Conservation (phyloP, 2,888 invertebrate species). For the Ornithoptera priamus region DNA sequence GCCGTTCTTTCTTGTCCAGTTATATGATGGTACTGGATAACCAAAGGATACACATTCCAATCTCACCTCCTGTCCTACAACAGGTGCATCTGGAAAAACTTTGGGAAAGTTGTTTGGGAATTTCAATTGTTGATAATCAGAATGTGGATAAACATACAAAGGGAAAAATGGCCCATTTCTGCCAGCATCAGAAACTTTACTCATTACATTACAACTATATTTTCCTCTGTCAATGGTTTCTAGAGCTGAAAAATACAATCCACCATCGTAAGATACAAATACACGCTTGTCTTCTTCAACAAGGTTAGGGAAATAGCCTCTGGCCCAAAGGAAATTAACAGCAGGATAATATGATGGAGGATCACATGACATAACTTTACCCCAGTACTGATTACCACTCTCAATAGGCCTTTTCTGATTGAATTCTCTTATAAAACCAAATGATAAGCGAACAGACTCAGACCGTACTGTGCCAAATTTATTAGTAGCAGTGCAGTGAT, state of each 20-base stretch:
- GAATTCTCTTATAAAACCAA: constrained; percentile 94
- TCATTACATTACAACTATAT: constrained; percentile 95
- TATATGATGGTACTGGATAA: constrained; percentile 95
- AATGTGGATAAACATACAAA: constrained; percentile 89
- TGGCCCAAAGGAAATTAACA: constrained; percentile 94
- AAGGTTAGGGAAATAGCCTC: constrained; percentile 93
- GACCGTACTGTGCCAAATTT: constrained; percentile 93
- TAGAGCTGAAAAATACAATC: constrained; percentile 95
- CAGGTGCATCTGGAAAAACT: constrained; percentile 95
- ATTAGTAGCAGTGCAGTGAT: constrained; percentile 96
- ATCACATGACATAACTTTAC: constrained; percentile 94
- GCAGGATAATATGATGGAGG: constrained; percentile 95
- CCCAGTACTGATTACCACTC: constrained; percentile 94
- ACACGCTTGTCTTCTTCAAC: constrained; percentile 95
- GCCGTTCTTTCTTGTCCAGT: constrained; percentile 91
- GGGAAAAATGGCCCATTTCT: constrained; percentile 94
- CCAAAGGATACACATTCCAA: constrained; percentile 98
- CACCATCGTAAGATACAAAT: constrained; percentile 96
- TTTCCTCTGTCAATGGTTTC: constrained; percentile 94
- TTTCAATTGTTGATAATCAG: constrained; percentile 93
- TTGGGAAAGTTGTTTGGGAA: constrained; percentile 98
- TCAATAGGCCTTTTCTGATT: constrained; percentile 92
- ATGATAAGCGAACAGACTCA: constrained; percentile 91
- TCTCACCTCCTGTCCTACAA: constrained; percentile 93
- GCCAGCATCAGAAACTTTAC: constrained; percentile 91